phyloP scores from a whole-genome alignment of 2,888 invertebrate species.

The Aelia acuminata region DNA sequence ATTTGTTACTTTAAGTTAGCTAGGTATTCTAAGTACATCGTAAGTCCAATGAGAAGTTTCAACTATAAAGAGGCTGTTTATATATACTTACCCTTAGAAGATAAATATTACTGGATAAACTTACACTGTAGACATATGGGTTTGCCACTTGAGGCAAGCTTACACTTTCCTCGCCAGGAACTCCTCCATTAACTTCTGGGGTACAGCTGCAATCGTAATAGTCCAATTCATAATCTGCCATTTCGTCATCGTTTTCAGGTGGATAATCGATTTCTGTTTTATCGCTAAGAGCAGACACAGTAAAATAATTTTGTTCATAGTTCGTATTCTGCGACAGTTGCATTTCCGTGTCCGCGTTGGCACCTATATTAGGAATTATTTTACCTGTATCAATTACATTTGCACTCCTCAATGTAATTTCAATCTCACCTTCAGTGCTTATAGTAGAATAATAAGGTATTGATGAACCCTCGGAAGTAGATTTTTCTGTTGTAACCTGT shows the following conservation, averaged over 20 bases:
- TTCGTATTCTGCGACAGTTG: background rate
- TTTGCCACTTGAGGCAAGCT: background rate
- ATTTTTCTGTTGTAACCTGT: too few species aligned
- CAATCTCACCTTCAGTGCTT: background rate
- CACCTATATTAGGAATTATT: too few species aligned
- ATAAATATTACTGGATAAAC: background rate
- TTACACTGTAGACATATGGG: background rate
- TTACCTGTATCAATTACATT: too few species aligned
- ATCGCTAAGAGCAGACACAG: background rate
- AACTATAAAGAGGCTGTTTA: too few species aligned
- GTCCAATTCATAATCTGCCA: background rate
- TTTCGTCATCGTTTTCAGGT: background rate
- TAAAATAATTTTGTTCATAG: background rate
- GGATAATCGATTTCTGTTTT: background rate
- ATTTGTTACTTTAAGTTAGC: too few species aligned
- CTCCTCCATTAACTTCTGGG: background rate
- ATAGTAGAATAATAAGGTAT: background rate
- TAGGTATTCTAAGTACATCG: too few species aligned
- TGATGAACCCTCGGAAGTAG: background rate
- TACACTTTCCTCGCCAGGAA: background rate
- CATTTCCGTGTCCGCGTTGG: too few species aligned
- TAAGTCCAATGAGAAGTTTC: too few species aligned
- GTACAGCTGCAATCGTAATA: background rate
- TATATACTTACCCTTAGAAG: too few species aligned
- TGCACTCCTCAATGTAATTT: background rate